Evolutionary conservation across 2,888 invertebrate species (phyloP), one percentile per base, ranked within the genome.

Genomic region (Anticlea derivata): DNA sequence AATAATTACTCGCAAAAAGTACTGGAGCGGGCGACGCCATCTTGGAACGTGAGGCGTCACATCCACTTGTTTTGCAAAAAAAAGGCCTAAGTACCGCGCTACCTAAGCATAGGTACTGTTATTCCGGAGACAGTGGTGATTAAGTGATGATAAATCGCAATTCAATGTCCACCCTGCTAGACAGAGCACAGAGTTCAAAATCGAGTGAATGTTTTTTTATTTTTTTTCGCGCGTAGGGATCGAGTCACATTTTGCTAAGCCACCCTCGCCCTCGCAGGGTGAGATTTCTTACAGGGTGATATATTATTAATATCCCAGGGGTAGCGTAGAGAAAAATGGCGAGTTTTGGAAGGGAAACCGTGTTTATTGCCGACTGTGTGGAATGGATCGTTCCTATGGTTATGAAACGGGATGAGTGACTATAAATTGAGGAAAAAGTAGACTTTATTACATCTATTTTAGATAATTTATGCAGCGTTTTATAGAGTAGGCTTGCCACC

Each of bases 221-320:
- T 73, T 73, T 66, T 75, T 80, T 75, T 63, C 67, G 58, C 65
- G 67, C 68, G 78, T 75, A 84, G 86, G 86, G 86, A 75, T 74
- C 75, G 79, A 69, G 75, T 72, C 78, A 73, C 78, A 78, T 85
- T 86, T 80, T 80, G 78, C 78, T 27, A 34, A 49, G 68, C 85
- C 85, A 75, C 86, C 85, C 86, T 75, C 83, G 72, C 76, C 66
- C 68, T 54, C 40, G 31, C 50, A 51, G 73, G 82, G 50, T 46
- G 52, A 86, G 86, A 83, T 88, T 87, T 89, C 88, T 89, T 89
- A 86, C 84, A 81, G 80, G 69, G 79, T 78, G 76, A 83, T 88
- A 82, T 84, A 86, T 85, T 88, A 87, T 86, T 85, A 84, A 86
- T 86, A 83, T 79, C 74, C 77, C 74, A 68, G 69, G 79, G 80